Percentiles rank a stretch among this genome's conserved stretches.
Evolutionary conservation across 1,140 invertebrate species (phyloP).

Genomic region (Lerema accius): DNA sequence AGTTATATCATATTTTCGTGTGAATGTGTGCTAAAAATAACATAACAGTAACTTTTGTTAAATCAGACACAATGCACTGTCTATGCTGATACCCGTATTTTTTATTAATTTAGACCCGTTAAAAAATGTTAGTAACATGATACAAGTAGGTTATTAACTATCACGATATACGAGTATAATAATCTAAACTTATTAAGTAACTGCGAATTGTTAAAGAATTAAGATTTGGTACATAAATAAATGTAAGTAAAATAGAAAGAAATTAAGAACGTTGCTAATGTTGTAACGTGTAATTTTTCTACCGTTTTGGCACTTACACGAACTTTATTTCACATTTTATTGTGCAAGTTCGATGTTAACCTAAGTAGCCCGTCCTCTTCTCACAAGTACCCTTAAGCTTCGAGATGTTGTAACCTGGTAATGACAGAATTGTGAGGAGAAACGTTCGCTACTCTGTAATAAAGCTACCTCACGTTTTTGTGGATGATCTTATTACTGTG

Average conservation of each 20-base stretch:
- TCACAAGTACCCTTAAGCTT: conserved; percentile 19
- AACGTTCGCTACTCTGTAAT: conserved; percentile 41
- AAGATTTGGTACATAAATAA: background rate
- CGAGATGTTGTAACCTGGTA: conserved; percentile 57
- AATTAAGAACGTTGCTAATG: background rate
- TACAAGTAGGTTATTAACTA: too few species aligned
- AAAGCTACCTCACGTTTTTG: conserved; percentile 71
- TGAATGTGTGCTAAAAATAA: too few species aligned
- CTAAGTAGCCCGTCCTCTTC: conserved; percentile 2
- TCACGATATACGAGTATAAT: too few species aligned
- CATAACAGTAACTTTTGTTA: too few species aligned
- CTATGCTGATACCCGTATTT: too few species aligned
- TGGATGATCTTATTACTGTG: conserved; percentile 65
- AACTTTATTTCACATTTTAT: conserved; percentile 6
- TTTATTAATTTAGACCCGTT: too few species aligned
- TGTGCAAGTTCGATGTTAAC: background rate
- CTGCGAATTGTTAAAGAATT: too few species aligned
- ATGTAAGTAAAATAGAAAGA: background rate
- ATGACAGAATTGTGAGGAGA: conserved; percentile 57
- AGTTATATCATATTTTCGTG: too few species aligned
- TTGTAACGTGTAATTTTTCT: conserved; percentile 2
- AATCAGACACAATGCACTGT: too few species aligned
- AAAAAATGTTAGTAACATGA: too few species aligned
- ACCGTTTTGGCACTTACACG: background rate
- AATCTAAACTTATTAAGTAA: too few species aligned